phyloP scores from a whole-genome alignment of 2,113 vertebrate species.

The Brachypodius melanocephalos region DNA sequence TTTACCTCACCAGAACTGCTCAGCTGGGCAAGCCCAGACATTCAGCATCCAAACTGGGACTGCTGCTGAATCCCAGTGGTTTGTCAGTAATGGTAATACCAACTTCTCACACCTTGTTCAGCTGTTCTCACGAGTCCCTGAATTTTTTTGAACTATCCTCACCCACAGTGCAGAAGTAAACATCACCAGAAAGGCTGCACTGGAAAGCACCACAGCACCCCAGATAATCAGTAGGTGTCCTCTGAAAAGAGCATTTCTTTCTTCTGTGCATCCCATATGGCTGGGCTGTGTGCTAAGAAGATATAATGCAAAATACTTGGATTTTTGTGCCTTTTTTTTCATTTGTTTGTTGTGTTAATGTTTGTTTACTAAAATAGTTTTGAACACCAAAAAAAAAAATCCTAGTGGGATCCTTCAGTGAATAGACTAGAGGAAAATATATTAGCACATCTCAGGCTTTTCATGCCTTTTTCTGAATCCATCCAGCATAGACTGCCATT shows the following conservation, averaged over 20 bases:
- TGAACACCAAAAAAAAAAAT: background rate
- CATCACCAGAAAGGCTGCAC: background rate
- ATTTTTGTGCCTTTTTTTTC: background rate
- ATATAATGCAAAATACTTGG: background rate
- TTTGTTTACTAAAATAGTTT: background rate
- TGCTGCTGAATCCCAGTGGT: background rate
- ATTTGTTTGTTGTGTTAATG: background rate
- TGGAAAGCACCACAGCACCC: background rate
- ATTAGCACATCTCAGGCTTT: background rate
- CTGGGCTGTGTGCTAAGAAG: background rate
- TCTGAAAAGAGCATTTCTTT: background rate
- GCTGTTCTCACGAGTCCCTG: background rate
- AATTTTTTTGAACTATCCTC: background rate
- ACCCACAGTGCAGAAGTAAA: background rate
- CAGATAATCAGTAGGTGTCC: background rate
- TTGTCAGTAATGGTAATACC: background rate
- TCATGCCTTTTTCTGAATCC: background rate
- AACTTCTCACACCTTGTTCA: background rate
- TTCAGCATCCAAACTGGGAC: background rate
- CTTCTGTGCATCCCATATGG: background rate
- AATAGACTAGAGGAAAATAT: background rate
- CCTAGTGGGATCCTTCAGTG: background rate
- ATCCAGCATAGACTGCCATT: background rate
- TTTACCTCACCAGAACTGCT: background rate
- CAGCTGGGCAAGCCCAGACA: background rate